Evolutionary conservation across 2,888 invertebrate genomes (phyloP), one percentile per base, ranked within the genome.

Genomic region (Phytoseiulus persimilis): DNA sequence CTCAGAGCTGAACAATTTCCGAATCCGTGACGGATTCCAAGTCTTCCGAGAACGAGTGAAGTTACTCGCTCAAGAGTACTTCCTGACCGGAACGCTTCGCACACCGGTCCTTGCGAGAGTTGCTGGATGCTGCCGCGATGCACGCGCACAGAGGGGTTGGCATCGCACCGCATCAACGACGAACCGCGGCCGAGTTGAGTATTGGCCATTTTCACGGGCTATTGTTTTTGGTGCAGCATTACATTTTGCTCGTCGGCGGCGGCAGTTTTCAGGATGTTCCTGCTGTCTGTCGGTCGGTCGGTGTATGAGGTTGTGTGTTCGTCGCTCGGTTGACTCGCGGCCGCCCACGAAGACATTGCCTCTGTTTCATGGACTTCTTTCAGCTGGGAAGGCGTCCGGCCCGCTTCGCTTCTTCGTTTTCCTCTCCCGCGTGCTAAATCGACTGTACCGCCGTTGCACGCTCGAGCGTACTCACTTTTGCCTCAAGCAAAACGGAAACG

Each of bases 171-270:
- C 14, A 14, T 14, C 46, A 14, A 46, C 65, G 65, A 18, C 65
- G 65, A 28, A 65, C 5, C 65, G 65, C 65, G 9, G 23, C 28
- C 65, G 18, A 65, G 65, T 65, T 65, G 65, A 65, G 65, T 65
- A 87, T 87, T 87, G 87, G 87, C 87, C 87, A 87, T 87, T 87
- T 87, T 87, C 87, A 87, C 87, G 87, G 87, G 87, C 87, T 87
- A 87, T 87, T 87, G 87, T 87, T 87, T 87, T 87, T 87, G 32
- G 65, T 65, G 65, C 65, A 65, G 65, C 32, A 33, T 87, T 87
- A 87, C 87, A 32, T 87, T 87, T 87, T 87, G 87, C 39, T 65
- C 65, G 65, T 65, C 65, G 65, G 65, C 28, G 65, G 65, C 65
- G 65, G 65, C 65, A 65, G 65, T 65, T 65, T 65, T 65, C 65